phyloP scores from a whole-genome alignment of 2,888 invertebrate genomes.

The Xanthia icteritia region DNA sequence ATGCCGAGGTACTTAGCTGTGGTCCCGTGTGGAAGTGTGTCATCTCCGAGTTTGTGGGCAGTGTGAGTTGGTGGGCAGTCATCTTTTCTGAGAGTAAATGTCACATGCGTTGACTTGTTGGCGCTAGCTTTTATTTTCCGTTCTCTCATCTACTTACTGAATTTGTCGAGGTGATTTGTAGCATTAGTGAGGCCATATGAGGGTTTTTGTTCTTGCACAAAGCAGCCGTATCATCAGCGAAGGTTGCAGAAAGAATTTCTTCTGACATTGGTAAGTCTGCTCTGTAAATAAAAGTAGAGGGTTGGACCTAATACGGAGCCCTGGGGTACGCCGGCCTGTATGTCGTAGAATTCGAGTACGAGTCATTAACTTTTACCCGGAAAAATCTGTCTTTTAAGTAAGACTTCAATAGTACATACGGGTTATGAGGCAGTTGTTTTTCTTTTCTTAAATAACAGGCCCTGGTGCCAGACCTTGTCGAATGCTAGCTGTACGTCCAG shows the following conservation, averaged over 20 bases:
- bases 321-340: not conserved
- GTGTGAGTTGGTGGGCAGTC: not conserved
- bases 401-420: no score
- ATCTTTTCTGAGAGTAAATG: not conserved
- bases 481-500: not conserved
- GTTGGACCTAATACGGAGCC: not conserved
- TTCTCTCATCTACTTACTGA: not conserved
- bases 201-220: no score
- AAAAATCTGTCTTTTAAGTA: no score
- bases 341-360: not conserved
- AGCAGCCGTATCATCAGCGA: no score
- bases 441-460: not conserved
- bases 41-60: not conserved
- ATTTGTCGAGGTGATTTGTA: not conserved
- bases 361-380: not conserved
- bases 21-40: not conserved
- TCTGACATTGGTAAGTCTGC: not conserved
- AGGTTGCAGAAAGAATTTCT: no score
- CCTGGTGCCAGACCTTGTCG: not conserved
- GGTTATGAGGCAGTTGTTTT: not conserved
- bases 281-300: not conserved
- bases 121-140: not conserved
- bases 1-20: not conserved
- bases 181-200: no score
- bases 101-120: not conserved